Conservation (phyloP, 2,888 invertebrate genomes). For the Prosopocoilus inquinatus region DNA sequence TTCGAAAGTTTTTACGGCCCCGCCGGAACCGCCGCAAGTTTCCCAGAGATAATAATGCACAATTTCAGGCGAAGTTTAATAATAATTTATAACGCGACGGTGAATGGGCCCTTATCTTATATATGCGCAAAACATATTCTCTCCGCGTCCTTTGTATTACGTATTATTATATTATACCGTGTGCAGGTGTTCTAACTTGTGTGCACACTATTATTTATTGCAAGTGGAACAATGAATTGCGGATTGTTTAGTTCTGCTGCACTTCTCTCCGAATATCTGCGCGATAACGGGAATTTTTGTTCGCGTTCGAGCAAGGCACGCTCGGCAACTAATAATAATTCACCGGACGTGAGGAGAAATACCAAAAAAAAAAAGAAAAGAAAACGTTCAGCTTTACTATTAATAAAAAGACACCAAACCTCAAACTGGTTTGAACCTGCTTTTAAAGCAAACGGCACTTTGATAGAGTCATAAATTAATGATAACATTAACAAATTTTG, state of each 20-base stretch:
- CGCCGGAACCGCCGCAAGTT: background rate
- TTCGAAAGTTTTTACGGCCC: constrained; percentile 3
- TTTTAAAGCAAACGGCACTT: no score
- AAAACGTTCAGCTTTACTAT: no score
- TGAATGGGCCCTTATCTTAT: constrained; percentile 4
- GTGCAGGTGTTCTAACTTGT: background rate
- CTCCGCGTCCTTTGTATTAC: background rate
- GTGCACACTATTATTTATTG: constrained; percentile 1
- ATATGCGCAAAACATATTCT: background rate
- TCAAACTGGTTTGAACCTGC: no score
- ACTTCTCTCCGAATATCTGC: background rate
- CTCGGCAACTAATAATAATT: no score
- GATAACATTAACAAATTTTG: no score
- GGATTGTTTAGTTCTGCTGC: background rate
- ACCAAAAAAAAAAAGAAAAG: no score
- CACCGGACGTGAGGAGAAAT: no score
- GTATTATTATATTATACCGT: background rate
- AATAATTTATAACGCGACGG: constrained; percentile 4
- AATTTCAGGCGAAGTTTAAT: constrained; percentile 4
- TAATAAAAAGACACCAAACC: no score
- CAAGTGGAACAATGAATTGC: constrained; percentile 2
- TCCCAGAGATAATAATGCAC: constrained; percentile 1
- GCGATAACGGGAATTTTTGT: no score
- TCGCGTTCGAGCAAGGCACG: no score
- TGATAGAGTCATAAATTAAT: no score